phyloP scores from a whole-genome alignment of 2,113 vertebrate species.

The Megaceryle maxima region DNA sequence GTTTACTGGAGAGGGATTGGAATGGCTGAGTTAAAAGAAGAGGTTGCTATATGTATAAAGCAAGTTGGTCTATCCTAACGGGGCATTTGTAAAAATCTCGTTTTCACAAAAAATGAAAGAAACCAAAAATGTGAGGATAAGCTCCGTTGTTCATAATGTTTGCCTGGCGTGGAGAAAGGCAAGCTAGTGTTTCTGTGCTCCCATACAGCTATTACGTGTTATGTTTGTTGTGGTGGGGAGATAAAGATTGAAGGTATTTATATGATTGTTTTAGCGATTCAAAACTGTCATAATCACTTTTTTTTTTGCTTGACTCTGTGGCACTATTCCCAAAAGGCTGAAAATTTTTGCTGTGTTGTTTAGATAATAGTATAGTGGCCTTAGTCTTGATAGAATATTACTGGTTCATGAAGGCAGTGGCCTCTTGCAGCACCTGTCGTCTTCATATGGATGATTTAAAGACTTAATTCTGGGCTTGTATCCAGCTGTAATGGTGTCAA shows the following conservation, averaged over 20 bases:
- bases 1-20: not conserved
- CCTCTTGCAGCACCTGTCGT: not conserved
- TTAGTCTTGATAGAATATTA: not conserved
- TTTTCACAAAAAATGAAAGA: not conserved
- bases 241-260: not conserved
- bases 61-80: not conserved
- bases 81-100: not conserved
- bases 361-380: not conserved
- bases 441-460: constrained; percentile 10
- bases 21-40: not conserved
- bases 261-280: not conserved
- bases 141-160: not conserved
- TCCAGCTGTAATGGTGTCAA: not conserved
- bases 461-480: not conserved
- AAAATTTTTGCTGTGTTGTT: not conserved
- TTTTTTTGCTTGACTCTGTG: not conserved
- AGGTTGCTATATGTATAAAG: not conserved
- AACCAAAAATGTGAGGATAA: not conserved
- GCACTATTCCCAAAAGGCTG: not conserved
- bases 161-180: not conserved
- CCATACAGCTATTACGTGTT: fast-evolving
- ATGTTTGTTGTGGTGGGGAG: not conserved
- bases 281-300: not conserved
- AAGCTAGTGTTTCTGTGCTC: not conserved
- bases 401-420: not conserved